Evolutionary conservation across 2,113 vertebrate species (phyloP).

Genomic region (Okapia johnstoni): DNA sequence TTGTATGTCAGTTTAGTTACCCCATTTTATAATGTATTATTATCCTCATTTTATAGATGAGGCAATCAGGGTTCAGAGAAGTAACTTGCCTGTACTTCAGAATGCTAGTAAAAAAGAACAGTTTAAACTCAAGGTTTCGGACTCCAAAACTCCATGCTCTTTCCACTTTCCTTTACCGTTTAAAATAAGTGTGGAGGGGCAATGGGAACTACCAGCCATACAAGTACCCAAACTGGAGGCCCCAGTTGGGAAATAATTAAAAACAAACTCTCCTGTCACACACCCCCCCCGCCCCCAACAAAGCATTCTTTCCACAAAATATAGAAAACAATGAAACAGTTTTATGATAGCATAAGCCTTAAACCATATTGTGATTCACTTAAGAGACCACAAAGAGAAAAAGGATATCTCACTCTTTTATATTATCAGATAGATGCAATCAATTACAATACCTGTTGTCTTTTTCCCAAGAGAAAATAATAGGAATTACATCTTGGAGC

Average conservation of each 20-base stretch:
- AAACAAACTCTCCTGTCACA: background rate
- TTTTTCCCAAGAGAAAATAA: slow-evolving; percentile 26
- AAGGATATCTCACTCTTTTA: background rate
- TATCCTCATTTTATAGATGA: background rate
- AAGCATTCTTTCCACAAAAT: background rate
- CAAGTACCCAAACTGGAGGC: background rate
- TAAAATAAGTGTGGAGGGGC: background rate
- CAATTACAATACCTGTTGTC: background rate
- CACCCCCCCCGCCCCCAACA: background rate
- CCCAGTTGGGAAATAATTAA: background rate
- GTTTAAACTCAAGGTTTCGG: background rate
- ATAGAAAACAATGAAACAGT: background rate
- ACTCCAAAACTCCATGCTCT: background rate
- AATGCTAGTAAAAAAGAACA: background rate
- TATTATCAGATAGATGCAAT: background rate
- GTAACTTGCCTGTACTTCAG: background rate
- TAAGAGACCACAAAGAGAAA: background rate
- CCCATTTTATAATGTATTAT: background rate
- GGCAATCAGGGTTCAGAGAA: background rate
- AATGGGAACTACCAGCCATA: background rate
- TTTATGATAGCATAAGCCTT: background rate
- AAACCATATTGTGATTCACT: background rate
- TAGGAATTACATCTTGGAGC: background rate
- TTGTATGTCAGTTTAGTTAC: background rate
- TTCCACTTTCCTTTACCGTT: background rate